Evolutionary conservation across 35 echinoderm and acorn worm genomes (phyloP).

Genomic region (Strongylocentrotus purpuratus): DNA sequence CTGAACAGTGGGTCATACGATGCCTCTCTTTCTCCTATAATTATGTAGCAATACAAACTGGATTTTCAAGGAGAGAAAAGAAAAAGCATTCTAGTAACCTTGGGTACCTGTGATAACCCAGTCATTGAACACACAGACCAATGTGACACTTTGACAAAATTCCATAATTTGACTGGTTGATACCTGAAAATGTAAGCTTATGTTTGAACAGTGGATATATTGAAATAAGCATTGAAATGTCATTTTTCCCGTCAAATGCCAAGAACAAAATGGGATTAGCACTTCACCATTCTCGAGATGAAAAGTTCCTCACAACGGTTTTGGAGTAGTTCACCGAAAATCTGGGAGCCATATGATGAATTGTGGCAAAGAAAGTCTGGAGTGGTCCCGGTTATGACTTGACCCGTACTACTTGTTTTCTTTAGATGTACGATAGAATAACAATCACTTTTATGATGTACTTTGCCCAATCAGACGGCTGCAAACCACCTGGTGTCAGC

Average conservation of each 20-base stretch:
- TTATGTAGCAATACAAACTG: too few species aligned
- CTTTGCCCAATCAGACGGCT: neutral
- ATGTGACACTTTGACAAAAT: too few species aligned
- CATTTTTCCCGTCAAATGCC: neutral
- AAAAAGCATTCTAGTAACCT: too few species aligned
- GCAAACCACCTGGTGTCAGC: neutral
- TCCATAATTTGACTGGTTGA: too few species aligned
- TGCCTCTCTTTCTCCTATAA: too few species aligned
- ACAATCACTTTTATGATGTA: neutral
- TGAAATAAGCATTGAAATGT: neutral
- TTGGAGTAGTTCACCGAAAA: neutral
- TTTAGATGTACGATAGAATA: neutral
- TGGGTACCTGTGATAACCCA: too few species aligned
- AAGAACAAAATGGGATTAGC: neutral
- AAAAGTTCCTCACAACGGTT: neutral
- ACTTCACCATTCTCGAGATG: neutral
- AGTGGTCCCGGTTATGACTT: neutral
- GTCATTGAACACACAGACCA: too few species aligned
- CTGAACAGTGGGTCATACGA: too few species aligned
- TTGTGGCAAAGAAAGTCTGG: slow-evolving; percentile 1
- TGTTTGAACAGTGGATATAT: too few species aligned
- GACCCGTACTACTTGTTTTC: neutral
- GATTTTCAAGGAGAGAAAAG: too few species aligned
- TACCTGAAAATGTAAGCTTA: too few species aligned
- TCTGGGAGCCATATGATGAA: neutral